Percentiles rank a stretch among this genome's conserved stretches.
These are phyloP conservation scores for Eupithecia vulgata DNA, from an alignment of 2,888 invertebrate genomes.

Conservation along the genomic window DNA sequence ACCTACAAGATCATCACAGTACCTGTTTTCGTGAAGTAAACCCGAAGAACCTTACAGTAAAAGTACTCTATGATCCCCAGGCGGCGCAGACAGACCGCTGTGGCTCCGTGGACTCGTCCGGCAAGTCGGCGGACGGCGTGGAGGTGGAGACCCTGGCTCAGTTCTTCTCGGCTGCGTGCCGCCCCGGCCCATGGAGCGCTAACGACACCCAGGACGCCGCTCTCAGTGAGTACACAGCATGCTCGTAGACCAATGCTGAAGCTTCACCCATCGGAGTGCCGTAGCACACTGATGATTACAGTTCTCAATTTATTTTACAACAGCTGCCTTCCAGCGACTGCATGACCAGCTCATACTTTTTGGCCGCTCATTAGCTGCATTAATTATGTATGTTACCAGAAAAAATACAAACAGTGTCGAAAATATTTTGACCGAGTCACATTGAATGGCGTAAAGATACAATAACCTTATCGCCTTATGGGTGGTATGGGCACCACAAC, in stretches of 20 bases:
- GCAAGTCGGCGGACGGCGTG: conserved; percentile 81
- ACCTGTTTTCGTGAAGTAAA: neutral
- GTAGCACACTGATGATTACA: too few relatives aligned
- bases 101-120: conserved; percentile 46
- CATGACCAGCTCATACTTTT: too few relatives aligned
- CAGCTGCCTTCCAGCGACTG: too few relatives aligned
- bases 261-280: too few relatives aligned
- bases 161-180: conserved; percentile 88
- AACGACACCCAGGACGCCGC: conserved; percentile 78
- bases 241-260: neutral
- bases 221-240: conserved; percentile 83
- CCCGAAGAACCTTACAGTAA: neutral
- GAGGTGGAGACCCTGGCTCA: conserved; percentile 84
- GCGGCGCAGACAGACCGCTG: conserved; percentile 67
- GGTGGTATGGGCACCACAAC: too few relatives aligned
- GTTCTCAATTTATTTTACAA: too few relatives aligned
- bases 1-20: neutral
- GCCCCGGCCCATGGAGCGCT: conserved; percentile 88
- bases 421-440: too few relatives aligned
- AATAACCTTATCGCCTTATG: too few relatives aligned
- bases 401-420: too few relatives aligned
- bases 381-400: too few relatives aligned
- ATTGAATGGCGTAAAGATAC: too few relatives aligned
- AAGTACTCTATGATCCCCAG: conserved; percentile 47
- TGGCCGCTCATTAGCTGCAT: too few relatives aligned